phyloP scores from a whole-genome alignment of 30 jellyfish, hydroid and myxozoan species.

The Calvadosia cruxmelitensis region DNA sequence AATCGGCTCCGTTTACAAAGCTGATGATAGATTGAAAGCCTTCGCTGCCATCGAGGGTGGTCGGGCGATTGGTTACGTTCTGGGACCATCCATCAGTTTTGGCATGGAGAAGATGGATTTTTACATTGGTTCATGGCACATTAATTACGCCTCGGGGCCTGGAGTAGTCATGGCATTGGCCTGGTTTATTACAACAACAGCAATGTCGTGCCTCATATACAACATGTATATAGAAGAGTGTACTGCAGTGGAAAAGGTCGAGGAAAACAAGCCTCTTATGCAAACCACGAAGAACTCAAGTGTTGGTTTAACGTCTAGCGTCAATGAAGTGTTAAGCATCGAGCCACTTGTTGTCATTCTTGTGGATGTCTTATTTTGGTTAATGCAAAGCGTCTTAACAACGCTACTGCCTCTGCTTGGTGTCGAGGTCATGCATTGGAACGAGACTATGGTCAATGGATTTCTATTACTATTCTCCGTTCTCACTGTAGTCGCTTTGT shows the following conservation, averaged over 20 bases:
- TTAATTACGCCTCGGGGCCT: slow-evolving; percentile 27
- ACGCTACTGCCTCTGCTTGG: background rate
- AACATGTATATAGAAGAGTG: slow-evolving; percentile 14
- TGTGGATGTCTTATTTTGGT: background rate
- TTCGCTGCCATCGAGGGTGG: slow-evolving; percentile 8
- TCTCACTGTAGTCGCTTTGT: background rate
- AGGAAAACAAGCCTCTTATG: background rate
- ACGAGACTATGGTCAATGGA: background rate
- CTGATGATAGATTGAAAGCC: background rate
- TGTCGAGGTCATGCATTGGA: background rate
- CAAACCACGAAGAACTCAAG: background rate
- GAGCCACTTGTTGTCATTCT: background rate
- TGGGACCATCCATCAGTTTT: slow-evolving; percentile 18
- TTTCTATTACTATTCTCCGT: background rate
- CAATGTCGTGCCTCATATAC: slow-evolving; percentile 6
- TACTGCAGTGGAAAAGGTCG: background rate
- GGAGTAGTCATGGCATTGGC: slow-evolving; percentile 12
- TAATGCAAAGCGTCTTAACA: background rate
- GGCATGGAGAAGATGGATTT: slow-evolving; percentile 11
- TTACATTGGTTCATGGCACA: slow-evolving; percentile 26
- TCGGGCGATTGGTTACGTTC: slow-evolving; percentile 17
- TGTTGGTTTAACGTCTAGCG: background rate
- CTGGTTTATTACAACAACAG: slow-evolving; percentile 3
- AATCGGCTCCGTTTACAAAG: slow-evolving; percentile 5
- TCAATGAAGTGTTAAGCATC: background rate